Evolutionary conservation across 2,888 invertebrate genomes (phyloP).

Genomic region (Cynaeus angustus): DNA sequence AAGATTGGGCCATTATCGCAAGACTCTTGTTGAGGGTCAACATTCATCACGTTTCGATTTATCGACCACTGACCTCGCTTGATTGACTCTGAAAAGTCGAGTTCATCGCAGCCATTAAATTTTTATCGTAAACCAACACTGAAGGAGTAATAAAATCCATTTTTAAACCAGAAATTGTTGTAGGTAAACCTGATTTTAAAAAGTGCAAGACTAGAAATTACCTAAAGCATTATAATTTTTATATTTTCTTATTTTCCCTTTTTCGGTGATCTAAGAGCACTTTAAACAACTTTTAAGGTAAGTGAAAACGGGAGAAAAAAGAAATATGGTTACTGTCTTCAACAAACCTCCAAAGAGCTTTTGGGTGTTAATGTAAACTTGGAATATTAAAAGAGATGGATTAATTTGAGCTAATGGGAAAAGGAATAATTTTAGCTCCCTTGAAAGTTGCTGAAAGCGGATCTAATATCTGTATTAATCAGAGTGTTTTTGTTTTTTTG

Average conservation of each 20-base stretch:
- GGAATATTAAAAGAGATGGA: slow-evolving; percentile 1
- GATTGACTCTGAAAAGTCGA: slow-evolving; percentile 28
- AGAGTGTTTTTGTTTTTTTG: not conserved
- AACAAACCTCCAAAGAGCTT: not conserved
- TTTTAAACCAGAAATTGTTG: slow-evolving; percentile 3
- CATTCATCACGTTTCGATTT: slow-evolving; percentile 14
- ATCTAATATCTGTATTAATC: too few relatives aligned
- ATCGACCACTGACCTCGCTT: slow-evolving; percentile 23
- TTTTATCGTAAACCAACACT: slow-evolving; percentile 14
- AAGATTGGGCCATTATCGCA: slow-evolving; percentile 15
- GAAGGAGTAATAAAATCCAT: slow-evolving; percentile 11
- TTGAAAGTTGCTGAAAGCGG: not conserved
- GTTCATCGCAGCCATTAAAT: slow-evolving; percentile 33
- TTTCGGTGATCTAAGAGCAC: not conserved
- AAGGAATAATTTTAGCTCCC: not conserved
- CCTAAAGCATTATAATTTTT: too few relatives aligned
- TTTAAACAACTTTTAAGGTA: not conserved
- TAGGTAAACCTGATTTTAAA: too few relatives aligned
- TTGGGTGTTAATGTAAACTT: slow-evolving; percentile 3
- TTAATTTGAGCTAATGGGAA: too few relatives aligned
- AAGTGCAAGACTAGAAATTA: too few relatives aligned
- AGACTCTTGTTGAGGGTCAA: slow-evolving; percentile 30
- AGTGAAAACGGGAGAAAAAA: not conserved
- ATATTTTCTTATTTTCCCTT: not conserved
- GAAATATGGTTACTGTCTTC: slow-evolving; percentile 1